A percentile compares a stretch with the other conserved stretches of the same genome.
These are phyloP conservation scores for Temnopleurus reevesii DNA, from an alignment of 53 echinoderm and acorn worm species.

Conservation along the genomic window DNA sequence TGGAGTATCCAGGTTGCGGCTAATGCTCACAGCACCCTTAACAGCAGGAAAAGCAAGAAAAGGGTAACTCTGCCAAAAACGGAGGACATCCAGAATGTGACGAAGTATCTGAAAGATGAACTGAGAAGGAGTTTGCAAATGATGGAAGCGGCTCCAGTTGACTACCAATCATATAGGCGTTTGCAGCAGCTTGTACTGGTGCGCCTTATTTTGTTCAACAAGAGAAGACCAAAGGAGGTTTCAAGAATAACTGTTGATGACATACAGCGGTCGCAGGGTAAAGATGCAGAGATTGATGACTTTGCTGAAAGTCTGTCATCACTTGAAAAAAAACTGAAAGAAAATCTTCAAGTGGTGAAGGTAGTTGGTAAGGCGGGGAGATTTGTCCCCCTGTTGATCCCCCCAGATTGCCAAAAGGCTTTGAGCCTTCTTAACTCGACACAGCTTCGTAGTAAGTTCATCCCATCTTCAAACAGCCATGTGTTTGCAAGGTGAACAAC, in stretches of 20 bases:
- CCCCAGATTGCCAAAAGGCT: conserved; percentile 53
- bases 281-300: conserved; percentile 42
- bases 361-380: conserved; percentile 39
- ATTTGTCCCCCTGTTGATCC: conserved; percentile 55
- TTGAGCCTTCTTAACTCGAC: conserved; percentile 4
- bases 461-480: conserved; percentile 53
- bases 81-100: conserved; percentile 43
- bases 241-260: conserved; percentile 55
- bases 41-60: conserved; percentile 39
- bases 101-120: conserved; percentile 26
- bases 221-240: conserved; percentile 61
- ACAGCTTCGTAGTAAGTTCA: conserved; percentile 23
- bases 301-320: conserved; percentile 44
- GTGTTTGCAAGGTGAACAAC: conserved; percentile 63
- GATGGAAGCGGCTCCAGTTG: conserved; percentile 12
- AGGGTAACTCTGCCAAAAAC: conserved; percentile 36
- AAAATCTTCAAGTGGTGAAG: conserved; percentile 1
- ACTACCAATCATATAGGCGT: conserved; percentile 2
- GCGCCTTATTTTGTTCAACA: conserved; percentile 68
- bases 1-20: conserved; percentile 18
- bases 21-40: conserved; percentile 34
- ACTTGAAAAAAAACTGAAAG: conserved; percentile 56
- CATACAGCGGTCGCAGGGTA: conserved; percentile 42
- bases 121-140: background rate
- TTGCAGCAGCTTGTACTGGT: conserved; percentile 60